phyloP scores from a whole-genome alignment of 2,113 vertebrate genomes.

The Dissostichus mawsoni region DNA sequence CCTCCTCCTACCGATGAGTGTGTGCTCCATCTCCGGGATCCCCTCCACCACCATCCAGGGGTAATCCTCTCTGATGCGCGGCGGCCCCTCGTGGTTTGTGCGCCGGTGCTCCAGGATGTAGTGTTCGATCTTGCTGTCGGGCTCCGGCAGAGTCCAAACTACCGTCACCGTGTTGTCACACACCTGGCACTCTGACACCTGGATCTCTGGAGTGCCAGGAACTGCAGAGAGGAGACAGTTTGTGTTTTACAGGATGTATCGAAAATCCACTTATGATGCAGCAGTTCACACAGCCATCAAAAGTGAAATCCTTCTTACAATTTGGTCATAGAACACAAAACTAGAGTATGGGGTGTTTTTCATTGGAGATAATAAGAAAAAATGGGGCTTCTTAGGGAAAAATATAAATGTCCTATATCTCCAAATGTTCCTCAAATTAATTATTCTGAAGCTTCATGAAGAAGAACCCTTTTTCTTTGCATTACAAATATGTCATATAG shows the following conservation, averaged over 20 bases:
- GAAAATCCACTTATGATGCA: background rate
- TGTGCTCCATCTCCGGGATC: constrained; percentile 88
- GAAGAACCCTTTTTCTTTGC: no score
- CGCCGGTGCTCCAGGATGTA: constrained; percentile 92
- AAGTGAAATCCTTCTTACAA: no score
- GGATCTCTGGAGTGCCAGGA: constrained; percentile 93
- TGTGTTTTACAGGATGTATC: background rate
- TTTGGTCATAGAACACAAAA: no score
- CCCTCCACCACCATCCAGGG: constrained; percentile 98
- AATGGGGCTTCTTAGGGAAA: no score
- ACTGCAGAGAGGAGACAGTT: constrained; percentile 72
- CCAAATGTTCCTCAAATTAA: no score
- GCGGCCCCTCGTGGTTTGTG: constrained; percentile 93
- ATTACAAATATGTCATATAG: no score
- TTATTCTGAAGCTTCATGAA: no score
- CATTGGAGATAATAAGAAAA: no score
- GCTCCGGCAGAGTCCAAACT: constrained; percentile 89
- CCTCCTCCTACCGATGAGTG: constrained; percentile 84
- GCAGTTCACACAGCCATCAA: no score
- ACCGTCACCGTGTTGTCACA: constrained; percentile 92
- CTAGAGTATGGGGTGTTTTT: no score
- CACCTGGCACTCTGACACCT: constrained; percentile 90
- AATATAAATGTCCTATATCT: no score
- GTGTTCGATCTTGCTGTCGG: constrained; percentile 94
- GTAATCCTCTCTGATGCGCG: constrained; percentile 92